Base-by-base conservation (phyloP, 2,113 vertebrate species). In the Camelus bactrianus region DNA sequence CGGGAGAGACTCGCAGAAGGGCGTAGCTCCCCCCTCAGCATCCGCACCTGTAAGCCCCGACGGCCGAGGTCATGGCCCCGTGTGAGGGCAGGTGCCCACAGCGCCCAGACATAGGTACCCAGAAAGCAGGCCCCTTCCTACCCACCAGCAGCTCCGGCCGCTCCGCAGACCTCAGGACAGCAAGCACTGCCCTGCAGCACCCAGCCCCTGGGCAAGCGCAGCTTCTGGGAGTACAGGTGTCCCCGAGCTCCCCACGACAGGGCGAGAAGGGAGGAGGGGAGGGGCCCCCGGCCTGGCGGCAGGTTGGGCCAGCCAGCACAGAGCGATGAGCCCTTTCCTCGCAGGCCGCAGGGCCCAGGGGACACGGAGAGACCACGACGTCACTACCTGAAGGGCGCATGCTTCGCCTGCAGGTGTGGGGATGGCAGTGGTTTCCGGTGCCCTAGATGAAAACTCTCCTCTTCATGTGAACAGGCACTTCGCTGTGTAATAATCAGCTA, bases 11-110 rank as follows among this genome's bases (percentile, higher is more conserved):
- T 8, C n/a, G 81, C 48, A 5, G 16, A 26, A 32, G 32, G 32
- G 6, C 0, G 2, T 24, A 12, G 80, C 79, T 20, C 22, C 19
- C 52, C 42, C 42, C 52, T 6, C 1, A 6, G 84, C 3, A 4
- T 38, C 11, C 20, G 12, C 42, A 13, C 2, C 2, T 0, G 2
- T 13, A 50, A 46, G 19, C n/a, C 0, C 16, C 1, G 4, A 58
- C 7, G 50, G 32, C 64, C 1, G 8, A 17, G 77, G 42, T 15
- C 26, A 11, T 1, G 9, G 35, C 6, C 19, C 3, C 4, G 13
- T 10, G 46, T 5, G 30, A 24, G 60, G 24, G 46, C 9, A 16
- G 8, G 16, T 32, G 32, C 35, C 56, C 16, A 17, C 6, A 17
- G 56, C 56, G 0, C 22, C 62, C 14, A 3, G 48, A 32, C 32